These are phyloP conservation scores for Dione vanillae DNA, from an alignment of 2,888 invertebrate genomes.

Conservation along the genomic window DNA sequence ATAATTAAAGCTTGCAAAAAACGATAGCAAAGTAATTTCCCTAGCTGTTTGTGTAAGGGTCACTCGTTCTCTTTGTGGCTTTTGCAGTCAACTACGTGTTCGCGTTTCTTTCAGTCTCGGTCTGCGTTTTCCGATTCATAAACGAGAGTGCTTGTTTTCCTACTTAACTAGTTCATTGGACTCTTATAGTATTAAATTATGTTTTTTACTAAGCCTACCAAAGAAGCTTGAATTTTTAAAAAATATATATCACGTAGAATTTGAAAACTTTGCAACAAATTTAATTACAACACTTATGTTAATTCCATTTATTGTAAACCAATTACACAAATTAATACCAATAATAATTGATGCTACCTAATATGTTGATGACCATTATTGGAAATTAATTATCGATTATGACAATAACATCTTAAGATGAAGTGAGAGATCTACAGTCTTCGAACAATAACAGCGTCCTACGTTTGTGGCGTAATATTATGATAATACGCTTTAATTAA, in stretches of 20 bases:
- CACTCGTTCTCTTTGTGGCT: conserved; percentile 20
- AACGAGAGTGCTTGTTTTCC: conserved; percentile 35
- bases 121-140: conserved; percentile 33
- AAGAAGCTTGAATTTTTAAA: too few relatives aligned
- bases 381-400: background rate
- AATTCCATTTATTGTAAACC: too few relatives aligned
- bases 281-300: too few relatives aligned
- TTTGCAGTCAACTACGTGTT: conserved; percentile 17
- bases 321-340: background rate
- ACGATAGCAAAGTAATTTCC: background rate
- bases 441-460: background rate
- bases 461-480: background rate
- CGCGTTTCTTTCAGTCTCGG: conserved; percentile 30
- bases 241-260: too few relatives aligned
- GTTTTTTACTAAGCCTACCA: background rate
- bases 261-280: too few relatives aligned
- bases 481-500: background rate
- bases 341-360: background rate
- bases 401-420: background rate
- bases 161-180: conserved; percentile 31
- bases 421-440: background rate
- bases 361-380: background rate
- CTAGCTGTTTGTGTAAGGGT: background rate
- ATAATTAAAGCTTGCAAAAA: background rate
- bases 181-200: background rate